Conservation (phyloP, 2,888 invertebrate species). For the Hofmannophila pseudospretella region DNA sequence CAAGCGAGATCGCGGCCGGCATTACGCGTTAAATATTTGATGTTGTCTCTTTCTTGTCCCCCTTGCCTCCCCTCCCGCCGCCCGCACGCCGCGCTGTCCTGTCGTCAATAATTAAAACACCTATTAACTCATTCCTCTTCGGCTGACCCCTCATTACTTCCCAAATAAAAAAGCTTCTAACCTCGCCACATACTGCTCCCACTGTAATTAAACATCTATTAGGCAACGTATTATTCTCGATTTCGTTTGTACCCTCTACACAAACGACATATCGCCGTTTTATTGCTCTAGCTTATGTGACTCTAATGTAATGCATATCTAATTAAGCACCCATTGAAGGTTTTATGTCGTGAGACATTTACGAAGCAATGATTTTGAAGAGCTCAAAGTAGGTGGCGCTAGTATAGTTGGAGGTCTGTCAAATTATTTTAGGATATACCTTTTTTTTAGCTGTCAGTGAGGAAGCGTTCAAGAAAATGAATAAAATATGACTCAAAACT, state of each 20-base stretch:
- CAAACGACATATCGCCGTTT: background rate
- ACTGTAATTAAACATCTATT: constrained; percentile 19
- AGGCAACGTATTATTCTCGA: constrained; percentile 11
- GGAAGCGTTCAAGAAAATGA: too few relatives aligned
- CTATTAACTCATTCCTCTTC: constrained; percentile 74
- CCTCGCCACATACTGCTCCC: constrained; percentile 24
- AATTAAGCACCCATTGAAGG: too few relatives aligned
- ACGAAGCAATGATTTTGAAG: too few relatives aligned
- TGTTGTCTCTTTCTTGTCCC: constrained; percentile 69
- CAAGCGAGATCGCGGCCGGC: constrained; percentile 74
- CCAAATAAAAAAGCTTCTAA: constrained; percentile 43
- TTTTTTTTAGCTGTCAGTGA: too few relatives aligned
- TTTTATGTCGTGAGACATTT: too few relatives aligned
- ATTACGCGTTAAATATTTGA: constrained; percentile 75
- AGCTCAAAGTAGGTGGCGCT: too few relatives aligned
- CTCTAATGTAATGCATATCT: background rate
- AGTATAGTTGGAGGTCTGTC: too few relatives aligned
- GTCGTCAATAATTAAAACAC: constrained; percentile 73
- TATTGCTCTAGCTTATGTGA: background rate
- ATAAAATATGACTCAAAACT: too few relatives aligned
- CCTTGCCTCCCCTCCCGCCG: constrained; percentile 32
- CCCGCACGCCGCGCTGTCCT: constrained; percentile 31
- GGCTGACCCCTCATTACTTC: constrained; percentile 63
- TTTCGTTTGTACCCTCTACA: constrained; percentile 1
- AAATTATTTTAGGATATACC: too few relatives aligned